Base-by-base conservation (phyloP, 2,113 vertebrate species). In the Arothron firmamentum region DNA sequence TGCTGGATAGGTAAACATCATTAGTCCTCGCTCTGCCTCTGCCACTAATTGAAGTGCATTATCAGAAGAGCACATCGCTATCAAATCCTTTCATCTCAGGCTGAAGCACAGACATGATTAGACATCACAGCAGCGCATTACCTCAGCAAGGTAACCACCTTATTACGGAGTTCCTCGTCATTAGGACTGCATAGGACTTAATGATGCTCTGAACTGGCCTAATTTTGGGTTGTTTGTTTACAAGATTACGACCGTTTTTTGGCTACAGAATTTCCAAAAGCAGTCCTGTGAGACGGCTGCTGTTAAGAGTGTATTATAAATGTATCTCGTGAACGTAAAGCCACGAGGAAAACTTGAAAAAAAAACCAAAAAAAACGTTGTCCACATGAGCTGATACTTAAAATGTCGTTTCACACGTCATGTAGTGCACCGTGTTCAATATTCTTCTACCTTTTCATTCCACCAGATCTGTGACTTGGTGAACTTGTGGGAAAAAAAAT, bases 381-480 rank as follows among this genome's bases (percentile, higher is more conserved):
- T 28, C 25, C 6, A 14, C 1, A 4, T 11, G 41, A 43, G 3
- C 14, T 43, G 3, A 9, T 25, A 3, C 6, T 28, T 2, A 50
- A 14, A 11, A 34, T 3, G n/a, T 34, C 28, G 11, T 63, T 21
- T 78, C 6, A 52, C 1, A 28, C 79, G 20, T 17, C 18, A 18
- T 52, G 13, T 57, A 89, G 88, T 62, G 28, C 42, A 84, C 66
- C 84, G 85, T 23, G 21, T 85, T 86, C 66, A 82, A 88, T 72
- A 55, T 90, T 55, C 76, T 90, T 55, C 76, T 75, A 18, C 82
- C 85, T 1, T 78, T 75, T 43, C 65, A 62, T 45, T 87, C 78
- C 72, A 18, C 48, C 0, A 84, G 88, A 6, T 5, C 25, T 28
- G 25, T 28, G 25, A 28, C 25, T 28, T 5, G 4, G 25, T 5